phyloP scores from a whole-genome alignment of 1,140 invertebrate species.

The Drosophila mayri region DNA sequence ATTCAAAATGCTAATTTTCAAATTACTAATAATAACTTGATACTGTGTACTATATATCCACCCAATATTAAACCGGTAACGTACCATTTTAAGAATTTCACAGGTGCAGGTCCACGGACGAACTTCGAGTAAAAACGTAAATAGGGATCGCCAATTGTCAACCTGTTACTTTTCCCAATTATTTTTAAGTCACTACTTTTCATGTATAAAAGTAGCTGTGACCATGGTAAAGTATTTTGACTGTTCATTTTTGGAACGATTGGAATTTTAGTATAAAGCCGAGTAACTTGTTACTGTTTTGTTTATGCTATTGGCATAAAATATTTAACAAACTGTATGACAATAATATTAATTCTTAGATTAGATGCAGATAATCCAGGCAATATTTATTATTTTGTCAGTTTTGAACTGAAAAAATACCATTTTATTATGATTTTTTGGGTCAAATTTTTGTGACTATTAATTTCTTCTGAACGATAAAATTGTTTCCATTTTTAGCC shows the following conservation, averaged over 20 bases:
- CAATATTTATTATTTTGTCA: no score
- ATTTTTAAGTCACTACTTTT: conserved; percentile 12
- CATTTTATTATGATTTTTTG: no score
- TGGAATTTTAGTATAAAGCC: neutral
- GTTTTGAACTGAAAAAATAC: no score
- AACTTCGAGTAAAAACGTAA: conserved; percentile 38
- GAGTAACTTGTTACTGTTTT: neutral
- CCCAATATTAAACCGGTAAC: neutral
- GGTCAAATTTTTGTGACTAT: no score
- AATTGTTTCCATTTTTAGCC: no score
- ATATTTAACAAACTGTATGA: neutral
- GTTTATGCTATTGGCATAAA: neutral
- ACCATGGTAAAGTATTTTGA: neutral
- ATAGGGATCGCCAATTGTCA: conserved; percentile 22
- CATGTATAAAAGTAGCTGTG: conserved; percentile 9
- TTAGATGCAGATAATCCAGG: no score
- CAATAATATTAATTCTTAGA: neutral
- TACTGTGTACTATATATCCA: conserved; percentile 10
- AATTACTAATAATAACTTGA: conserved; percentile 20
- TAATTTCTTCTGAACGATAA: no score
- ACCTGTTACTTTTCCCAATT: conserved; percentile 24
- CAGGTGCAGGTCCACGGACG: conserved; percentile 23
- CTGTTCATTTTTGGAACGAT: neutral
- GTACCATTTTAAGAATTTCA: conserved; percentile 28
- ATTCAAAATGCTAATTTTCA: conserved; percentile 9